Evolutionary conservation across 2,113 vertebrate species (phyloP).

Genomic region (Uropsilus gracilis): DNA sequence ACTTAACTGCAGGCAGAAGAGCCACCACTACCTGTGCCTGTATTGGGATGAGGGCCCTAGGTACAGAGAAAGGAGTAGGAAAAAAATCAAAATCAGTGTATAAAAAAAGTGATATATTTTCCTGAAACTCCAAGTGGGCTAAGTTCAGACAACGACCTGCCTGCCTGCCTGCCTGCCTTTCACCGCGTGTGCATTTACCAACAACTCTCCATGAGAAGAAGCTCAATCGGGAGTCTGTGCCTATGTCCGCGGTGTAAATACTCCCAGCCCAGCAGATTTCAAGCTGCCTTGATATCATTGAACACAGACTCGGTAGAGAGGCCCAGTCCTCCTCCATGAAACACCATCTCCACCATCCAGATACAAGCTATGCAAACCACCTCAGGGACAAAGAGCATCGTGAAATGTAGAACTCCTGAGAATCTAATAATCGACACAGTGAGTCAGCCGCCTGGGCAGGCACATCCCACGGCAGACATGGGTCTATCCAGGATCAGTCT

Average conservation of each 20-base stretch:
- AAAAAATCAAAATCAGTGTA: fast-evolving
- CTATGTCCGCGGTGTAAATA: fast-evolving
- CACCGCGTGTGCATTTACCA: background rate
- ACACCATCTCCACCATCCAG: fast-evolving
- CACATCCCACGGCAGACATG: fast-evolving
- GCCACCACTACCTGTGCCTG: fast-evolving
- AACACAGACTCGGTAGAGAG: fast-evolving
- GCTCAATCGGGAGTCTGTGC: fast-evolving
- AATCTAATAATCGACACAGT: fast-evolving
- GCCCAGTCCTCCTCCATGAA: fast-evolving
- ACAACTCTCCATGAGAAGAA: background rate
- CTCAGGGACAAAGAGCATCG: fast-evolving
- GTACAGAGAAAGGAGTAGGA: background rate
- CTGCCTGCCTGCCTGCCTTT: background rate
- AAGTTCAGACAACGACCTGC: background rate
- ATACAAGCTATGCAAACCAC: fast-evolving
- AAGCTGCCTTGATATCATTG: fast-evolving
- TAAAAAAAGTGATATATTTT: background rate
- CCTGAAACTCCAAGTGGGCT: background rate
- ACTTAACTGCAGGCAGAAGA: background rate
- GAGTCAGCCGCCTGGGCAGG: background rate
- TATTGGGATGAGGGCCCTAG: background rate
- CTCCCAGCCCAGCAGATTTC: fast-evolving
- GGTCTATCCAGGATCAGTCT: no score
- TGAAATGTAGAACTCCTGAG: background rate